These are phyloP conservation scores for Cnemophilus loriae DNA, from an alignment of 2,113 vertebrate genomes.

Conservation along the genomic window DNA sequence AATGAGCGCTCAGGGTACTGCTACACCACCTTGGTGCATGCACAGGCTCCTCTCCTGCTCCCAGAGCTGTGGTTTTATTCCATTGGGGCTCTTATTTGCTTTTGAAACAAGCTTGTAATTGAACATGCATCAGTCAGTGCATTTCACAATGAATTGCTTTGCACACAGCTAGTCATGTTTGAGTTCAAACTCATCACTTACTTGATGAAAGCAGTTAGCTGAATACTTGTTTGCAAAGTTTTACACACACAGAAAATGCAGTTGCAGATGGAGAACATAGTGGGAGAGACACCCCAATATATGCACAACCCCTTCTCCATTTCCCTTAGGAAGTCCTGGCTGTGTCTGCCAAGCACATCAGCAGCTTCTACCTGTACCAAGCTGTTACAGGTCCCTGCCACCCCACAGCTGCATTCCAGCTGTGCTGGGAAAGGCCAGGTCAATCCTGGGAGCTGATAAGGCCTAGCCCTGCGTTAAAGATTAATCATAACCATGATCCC, in stretches of 20 bases:
- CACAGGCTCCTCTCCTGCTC: background rate
- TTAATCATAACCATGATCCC: background rate
- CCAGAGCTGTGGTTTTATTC: conserved; percentile 10
- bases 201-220: conserved; percentile 34
- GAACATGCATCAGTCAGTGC: conserved; percentile 41
- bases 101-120: conserved; percentile 42
- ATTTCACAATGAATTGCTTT: conserved; percentile 59
- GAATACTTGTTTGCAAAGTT: background rate
- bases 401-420: background rate
- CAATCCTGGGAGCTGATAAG: background rate
- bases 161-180: conserved; percentile 39
- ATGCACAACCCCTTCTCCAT: background rate
- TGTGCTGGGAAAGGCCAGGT: background rate
- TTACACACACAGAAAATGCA: background rate
- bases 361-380: background rate
- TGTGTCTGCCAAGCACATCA: background rate
- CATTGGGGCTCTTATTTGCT: background rate
- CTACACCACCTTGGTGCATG: background rate
- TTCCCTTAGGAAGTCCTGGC: background rate
- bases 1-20: background rate
- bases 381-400: background rate
- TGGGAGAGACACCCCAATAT: background rate
- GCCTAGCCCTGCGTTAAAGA: background rate
- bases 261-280: background rate
- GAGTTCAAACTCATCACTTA: conserved; percentile 56